Percentiles rank a stretch among this genome's conserved stretches.
Evolutionary conservation across 2,797 vertebrate genomes (phyloP).

Genomic region (Hyperoplus lanceolatus): DNA sequence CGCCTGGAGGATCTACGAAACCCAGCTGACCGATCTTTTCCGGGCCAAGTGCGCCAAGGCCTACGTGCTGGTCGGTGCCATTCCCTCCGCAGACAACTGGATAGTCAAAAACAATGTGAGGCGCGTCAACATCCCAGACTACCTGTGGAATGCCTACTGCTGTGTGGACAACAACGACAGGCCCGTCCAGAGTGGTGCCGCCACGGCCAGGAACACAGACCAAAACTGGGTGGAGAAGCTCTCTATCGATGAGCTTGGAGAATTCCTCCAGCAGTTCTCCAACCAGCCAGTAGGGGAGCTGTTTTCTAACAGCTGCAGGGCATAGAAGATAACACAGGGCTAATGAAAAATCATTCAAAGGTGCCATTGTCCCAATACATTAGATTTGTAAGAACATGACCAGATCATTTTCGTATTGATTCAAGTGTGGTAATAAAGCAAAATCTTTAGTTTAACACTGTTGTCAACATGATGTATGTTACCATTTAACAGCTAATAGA

Average conservation of each 20-base stretch:
- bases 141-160: slow-evolving; percentile 86
- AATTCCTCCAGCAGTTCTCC: slow-evolving; percentile 79
- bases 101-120: slow-evolving; percentile 82
- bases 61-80: slow-evolving; percentile 82
- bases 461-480: background rate
- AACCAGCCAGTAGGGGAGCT: slow-evolving; percentile 75
- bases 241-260: slow-evolving; percentile 69
- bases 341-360: background rate
- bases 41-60: slow-evolving; percentile 71
- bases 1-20: slow-evolving; percentile 80
- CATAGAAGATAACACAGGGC: slow-evolving; percentile 14
- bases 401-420: background rate
- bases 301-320: slow-evolving; percentile 79
- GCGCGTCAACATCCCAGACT: slow-evolving; percentile 85
- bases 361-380: background rate
- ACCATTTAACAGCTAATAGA: background rate
- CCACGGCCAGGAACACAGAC: slow-evolving; percentile 79
- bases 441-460: background rate
- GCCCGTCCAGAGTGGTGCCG: slow-evolving; percentile 77
- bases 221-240: slow-evolving; percentile 72
- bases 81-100: slow-evolving; percentile 82
- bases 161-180: slow-evolving; percentile 78
- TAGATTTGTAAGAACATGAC: background rate
- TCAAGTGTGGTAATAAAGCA: background rate
- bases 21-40: slow-evolving; percentile 76